Conservation (phyloP, 2,888 invertebrate genomes). For the Troides oblongomaculatus region DNA sequence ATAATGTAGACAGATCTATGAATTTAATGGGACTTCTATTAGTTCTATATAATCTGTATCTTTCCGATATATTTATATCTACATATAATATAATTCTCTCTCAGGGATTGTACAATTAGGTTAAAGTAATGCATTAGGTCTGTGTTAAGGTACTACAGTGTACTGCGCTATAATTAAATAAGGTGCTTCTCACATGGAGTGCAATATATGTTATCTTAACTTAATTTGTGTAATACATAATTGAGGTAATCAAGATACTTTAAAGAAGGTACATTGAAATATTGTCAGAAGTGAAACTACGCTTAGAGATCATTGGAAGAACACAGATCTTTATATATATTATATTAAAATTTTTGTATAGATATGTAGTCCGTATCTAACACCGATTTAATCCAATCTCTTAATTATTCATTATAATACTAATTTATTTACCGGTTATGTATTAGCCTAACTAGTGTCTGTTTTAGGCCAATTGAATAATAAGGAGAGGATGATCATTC, state of each 20-base stretch:
- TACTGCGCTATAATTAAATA: constrained; percentile 2
- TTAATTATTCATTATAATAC: background rate
- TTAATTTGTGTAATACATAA: constrained; percentile 3
- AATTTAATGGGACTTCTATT: constrained; percentile 40
- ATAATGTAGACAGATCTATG: constrained; percentile 24
- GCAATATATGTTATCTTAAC: constrained; percentile 1
- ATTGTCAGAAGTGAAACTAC: constrained; percentile 66
- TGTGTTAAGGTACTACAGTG: background rate
- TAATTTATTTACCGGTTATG: background rate
- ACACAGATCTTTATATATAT: constrained; percentile 64
- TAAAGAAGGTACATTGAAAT: constrained; percentile 34
- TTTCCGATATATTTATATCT: constrained; percentile 39
- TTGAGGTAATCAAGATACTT: too few relatives aligned
- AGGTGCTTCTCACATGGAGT: constrained; percentile 7
- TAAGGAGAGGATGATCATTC: background rate
- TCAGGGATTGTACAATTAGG: constrained; percentile 58
- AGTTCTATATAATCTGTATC: too few relatives aligned
- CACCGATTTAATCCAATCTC: constrained; percentile 50
- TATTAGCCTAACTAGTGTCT: background rate
- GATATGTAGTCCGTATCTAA: constrained; percentile 71
- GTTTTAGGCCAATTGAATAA: background rate
- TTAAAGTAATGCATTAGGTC: constrained; percentile 29
- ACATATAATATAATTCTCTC: constrained; percentile 53
- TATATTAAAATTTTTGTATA: constrained; percentile 48
- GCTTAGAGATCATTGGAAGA: constrained; percentile 69